Percentiles rank a stretch among this genome's conserved stretches.
Evolutionary conservation across 1,140 invertebrate genomes (phyloP).

Genomic region (Papilio aristodemus): DNA sequence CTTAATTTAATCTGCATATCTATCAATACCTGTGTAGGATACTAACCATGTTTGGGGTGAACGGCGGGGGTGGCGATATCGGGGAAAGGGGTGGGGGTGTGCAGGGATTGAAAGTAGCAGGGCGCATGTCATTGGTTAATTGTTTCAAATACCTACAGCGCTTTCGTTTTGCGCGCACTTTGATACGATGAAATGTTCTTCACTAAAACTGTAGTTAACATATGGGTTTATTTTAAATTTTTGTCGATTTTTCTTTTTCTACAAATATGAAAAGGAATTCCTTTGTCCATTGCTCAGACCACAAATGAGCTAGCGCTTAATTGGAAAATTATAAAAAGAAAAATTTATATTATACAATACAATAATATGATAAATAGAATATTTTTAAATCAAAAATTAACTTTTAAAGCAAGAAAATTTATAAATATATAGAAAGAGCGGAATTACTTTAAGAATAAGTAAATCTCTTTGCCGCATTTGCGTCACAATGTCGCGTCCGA

Average conservation of each 20-base stretch:
- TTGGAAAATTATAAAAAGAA: too few relatives aligned
- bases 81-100: slow-evolving; percentile 19
- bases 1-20: slow-evolving; percentile 29
- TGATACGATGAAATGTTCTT: not conserved
- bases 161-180: slow-evolving; percentile 7
- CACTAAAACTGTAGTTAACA: not conserved
- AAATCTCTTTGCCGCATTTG: not conserved
- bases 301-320: too few relatives aligned
- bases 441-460: too few relatives aligned
- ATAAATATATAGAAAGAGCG: too few relatives aligned
- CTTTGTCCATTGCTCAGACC: too few relatives aligned
- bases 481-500: slow-evolving; percentile 4
- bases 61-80: slow-evolving; percentile 20
- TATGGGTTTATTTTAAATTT: too few relatives aligned
- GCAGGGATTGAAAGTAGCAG: slow-evolving; percentile 22
- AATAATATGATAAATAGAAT: too few relatives aligned
- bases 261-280: too few relatives aligned
- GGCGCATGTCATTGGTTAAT: slow-evolving; percentile 32
- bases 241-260: too few relatives aligned
- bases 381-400: too few relatives aligned
- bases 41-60: not conserved
- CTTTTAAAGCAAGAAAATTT: too few relatives aligned
- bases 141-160: slow-evolving; percentile 31
- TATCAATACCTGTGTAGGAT: slow-evolving; percentile 20
- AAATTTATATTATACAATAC: too few relatives aligned